Base-by-base conservation (phyloP, 2,797 vertebrate genomes). In the Enteromius thamalakanensis region DNA sequence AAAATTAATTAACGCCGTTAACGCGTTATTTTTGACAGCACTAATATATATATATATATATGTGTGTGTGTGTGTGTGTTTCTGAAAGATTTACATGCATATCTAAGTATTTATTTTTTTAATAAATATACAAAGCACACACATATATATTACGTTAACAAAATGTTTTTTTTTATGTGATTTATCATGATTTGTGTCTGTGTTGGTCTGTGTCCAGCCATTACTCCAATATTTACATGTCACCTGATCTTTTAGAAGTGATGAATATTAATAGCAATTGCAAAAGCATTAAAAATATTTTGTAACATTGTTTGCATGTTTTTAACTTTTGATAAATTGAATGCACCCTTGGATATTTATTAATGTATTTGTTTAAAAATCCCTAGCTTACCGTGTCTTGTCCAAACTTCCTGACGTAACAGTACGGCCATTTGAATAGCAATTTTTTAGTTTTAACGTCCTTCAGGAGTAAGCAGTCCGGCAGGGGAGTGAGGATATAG, bases 391-490 rank as follows among this genome's bases (percentile, higher is more conserved):
- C 88, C 79, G 26, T 82, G 76, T 89, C 86, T 84, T 85, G 72
- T 6, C 95, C 95, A 26, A 95, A 96, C 76, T 95, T 93, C 49
- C 95, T 86, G 53, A 96, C 86, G 74, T 94, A 95, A 69, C 74
- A 92, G 86, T 96, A 96, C 0, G 94, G 95, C 95, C 95, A 96
- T 34, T 87, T 84, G 21, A 86, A 91, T 0, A 95, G 80, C 47
- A 82, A n/a, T 23, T 85, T 72, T 34, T 67, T 83, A 0, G 70
- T 85, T 81, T 91, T 91, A 0, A 68, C 2, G 6, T 92, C 88
- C 29, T 67, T 83, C 29, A 96, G 91, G 49, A 94, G 90, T 86
- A 96, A 85, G 0, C 91, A 87, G 0, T 89, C 93, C 1, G 68
- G 19, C 0, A 89, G 89, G 0, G 89, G 88, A 0, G 65, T 70